A percentile compares a stretch with the other conserved stretches of the same genome.
These are phyloP conservation scores for Pararge aegeria DNA, from an alignment of 1,140 invertebrate genomes.

Conservation along the genomic window DNA sequence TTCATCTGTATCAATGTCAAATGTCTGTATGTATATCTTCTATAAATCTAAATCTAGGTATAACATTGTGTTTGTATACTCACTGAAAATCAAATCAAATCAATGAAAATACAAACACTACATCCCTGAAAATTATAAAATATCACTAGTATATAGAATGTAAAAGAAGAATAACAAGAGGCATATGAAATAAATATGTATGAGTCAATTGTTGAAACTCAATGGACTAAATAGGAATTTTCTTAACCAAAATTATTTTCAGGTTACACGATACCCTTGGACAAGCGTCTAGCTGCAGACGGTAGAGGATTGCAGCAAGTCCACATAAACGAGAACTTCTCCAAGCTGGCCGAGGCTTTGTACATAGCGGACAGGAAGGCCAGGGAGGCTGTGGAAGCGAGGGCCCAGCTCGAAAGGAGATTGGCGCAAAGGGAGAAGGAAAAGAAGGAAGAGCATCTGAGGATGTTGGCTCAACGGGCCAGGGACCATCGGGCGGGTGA, in stretches of 20 bases:
- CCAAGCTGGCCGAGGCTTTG: conserved; percentile 97
- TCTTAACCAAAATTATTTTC: conserved; percentile 52
- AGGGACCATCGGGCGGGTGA: conserved; percentile 95
- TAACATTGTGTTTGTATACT: too few relatives aligned
- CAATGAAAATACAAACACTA: too few relatives aligned
- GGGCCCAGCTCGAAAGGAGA: conserved; percentile 97
- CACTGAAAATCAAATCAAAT: too few relatives aligned
- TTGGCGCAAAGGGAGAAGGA: conserved; percentile 99
- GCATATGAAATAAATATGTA: too few relatives aligned
- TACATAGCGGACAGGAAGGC: conserved; percentile 99
- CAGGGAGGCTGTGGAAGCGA: conserved; percentile 96
- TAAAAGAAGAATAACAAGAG: too few relatives aligned
- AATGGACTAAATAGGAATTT: too few relatives aligned
- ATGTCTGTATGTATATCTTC: too few relatives aligned
- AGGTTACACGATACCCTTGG: conserved; percentile 98
- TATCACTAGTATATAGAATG: too few relatives aligned
- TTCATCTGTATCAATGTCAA: too few relatives aligned
- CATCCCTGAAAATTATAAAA: too few relatives aligned
- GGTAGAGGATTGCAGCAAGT: conserved; percentile 97
- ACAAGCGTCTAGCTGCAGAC: conserved; percentile 98
- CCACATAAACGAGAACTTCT: conserved; percentile 99
- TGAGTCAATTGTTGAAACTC: too few relatives aligned
- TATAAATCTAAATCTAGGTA: too few relatives aligned
- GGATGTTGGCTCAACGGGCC: conserved; percentile 96
- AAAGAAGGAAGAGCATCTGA: conserved; percentile 97